Base-by-base conservation (phyloP, 2,888 invertebrate species). In the Spisula subtruncata region DNA sequence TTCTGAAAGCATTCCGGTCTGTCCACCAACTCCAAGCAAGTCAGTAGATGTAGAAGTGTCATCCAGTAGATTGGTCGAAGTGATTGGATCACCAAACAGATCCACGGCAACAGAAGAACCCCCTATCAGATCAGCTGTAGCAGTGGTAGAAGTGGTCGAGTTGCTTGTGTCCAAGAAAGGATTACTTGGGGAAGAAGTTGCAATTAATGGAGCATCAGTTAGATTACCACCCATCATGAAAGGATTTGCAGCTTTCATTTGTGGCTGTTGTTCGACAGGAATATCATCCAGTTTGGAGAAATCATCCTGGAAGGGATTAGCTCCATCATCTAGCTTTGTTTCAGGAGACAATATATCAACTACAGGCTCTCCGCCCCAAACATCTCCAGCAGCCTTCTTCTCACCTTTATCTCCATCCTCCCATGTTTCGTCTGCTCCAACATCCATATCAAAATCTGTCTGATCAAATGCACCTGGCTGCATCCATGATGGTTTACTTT, bases 221-320 rank as follows among this genome's bases (percentile, higher is more conserved):
- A 85, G 56, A 32, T 87, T 83, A 75, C 46, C 81, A 60, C 46
- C 83, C n/a, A 87, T 83, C 51, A 92, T 81, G 54, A 93, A 93
- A 71, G 93, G 93, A 84, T 91, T 93, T 60, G 82, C 87, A 66
- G n/a, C n/a, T 32, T 84, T 83, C 41, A 83, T 87, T 54, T 80
- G 80, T 54, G 46, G 29, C 48, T 56, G 82, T n/a, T 88, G 60
- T 81, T 81, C 46, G 25, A 90, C 46, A 41, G 93, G 92, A 85
- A 94, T 91, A 60, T 92, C 92, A 51, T 93, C 94, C 79, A 94
- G 88, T 48, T 94, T 93, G 80, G 95, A 95, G 54, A 94, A 92
- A 85, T 96, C 96, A 92, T 95, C 95, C 83, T 95, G 94, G 89
- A 96, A 96, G 75, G 96, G 96, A 91, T 96, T 95, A 16, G 86